Evolutionary conservation across 1,140 invertebrate species (phyloP), one percentile per base, ranked within the genome.

Genomic region (Drosophila malerkotliana): DNA sequence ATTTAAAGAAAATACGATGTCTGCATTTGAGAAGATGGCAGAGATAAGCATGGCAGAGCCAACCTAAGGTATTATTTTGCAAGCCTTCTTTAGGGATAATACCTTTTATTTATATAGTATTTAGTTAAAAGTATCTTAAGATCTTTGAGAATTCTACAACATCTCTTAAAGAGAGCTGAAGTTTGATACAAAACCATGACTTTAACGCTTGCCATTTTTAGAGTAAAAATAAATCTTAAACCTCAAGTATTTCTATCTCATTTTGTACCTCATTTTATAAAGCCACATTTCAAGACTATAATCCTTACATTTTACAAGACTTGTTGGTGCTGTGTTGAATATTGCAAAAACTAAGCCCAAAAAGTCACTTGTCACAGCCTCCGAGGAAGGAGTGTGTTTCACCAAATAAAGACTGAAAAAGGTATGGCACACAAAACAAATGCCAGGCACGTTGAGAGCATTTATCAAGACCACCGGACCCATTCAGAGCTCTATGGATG

Each of bases 381-480:
- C 69, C 37, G 44, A 62, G 37, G 15, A 24, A 37, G 9, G 37
- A 73, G 24, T 44, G 32, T 39, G 69, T 24, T 53, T 30, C 54
- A 53, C 72, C 64, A 64, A 57, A 72, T 57, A 53, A 73, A 44
- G 72, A 24, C 71, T 52, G 5, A 74, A 57, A 47, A 74, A 74
- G 72, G 72, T 74, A 41, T 24, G 71, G 52, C 18, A 24, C 60
- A 63, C 71, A 44, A 69, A 79, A 57, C 60, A 85, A 87, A 81
- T 75, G 74, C 61, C 74, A 76, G 62, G 74, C 82, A 85, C 82
- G 82, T 87, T 85, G 69, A 64, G 32, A 60, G 53, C 78, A 85
- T 85, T 85, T 87, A 87, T 85, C 82, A 85, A 68, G 74, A 41
- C 39, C 52, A 37, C 18, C 55, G 37, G 28, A 61, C 55, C 48